Conservation (phyloP, 64 coral and sea anemone species). For the Orbicella faveolata region DNA sequence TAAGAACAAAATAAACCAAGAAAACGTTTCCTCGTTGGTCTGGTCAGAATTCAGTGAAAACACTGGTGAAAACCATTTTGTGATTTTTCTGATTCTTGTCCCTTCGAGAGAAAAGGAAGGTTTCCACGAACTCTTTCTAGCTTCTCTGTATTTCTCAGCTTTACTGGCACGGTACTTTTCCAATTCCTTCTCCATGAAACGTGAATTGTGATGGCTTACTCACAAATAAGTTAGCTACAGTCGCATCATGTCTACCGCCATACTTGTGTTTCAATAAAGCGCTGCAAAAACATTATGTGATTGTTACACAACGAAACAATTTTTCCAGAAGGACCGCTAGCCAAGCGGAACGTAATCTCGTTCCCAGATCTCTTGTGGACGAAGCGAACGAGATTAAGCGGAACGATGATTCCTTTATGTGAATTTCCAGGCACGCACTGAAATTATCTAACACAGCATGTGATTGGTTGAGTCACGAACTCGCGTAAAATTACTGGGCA, state of each 20-base stretch:
- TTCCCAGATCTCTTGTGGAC: too few species aligned
- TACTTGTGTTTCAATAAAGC: neutral
- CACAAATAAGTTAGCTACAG: too few species aligned
- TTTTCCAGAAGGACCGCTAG: neutral
- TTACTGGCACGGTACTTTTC: constrained; percentile 81
- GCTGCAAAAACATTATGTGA: neutral
- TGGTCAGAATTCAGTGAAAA: neutral
- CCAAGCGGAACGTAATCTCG: neutral
- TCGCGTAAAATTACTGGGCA: neutral
- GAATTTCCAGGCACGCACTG: neutral
- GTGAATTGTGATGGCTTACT: neutral
- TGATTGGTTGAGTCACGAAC: constrained; percentile 6
- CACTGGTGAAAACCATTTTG: neutral
- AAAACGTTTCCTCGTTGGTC: neutral
- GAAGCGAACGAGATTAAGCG: too few species aligned
- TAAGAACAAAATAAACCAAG: constrained; percentile 61
- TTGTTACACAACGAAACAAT: neutral
- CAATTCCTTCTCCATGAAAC: constrained; percentile 81
- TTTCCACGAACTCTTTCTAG: constrained; percentile 15
- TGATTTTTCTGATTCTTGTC: constrained; percentile 19
- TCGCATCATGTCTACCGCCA: neutral
- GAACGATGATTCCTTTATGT: neutral
- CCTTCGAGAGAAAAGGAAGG: constrained; percentile 10
- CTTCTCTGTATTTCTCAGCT: constrained; percentile 59
- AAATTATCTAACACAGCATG: neutral